Evolutionary conservation across 2,113 vertebrate species (phyloP).

Genomic region (Tichodroma muraria): DNA sequence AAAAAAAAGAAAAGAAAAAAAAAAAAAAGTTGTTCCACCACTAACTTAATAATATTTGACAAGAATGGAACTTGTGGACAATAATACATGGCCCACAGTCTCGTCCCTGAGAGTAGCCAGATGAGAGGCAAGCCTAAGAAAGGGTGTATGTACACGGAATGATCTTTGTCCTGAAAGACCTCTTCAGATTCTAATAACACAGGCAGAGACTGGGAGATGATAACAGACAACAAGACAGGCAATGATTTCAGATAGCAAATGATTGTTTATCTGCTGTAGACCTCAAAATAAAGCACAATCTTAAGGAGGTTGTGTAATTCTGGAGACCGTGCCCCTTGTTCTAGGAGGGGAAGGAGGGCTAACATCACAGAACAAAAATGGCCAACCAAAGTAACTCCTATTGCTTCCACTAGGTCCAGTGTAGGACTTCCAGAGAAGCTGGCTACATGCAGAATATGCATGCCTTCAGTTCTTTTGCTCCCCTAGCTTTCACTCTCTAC

Average conservation of each 20-base stretch:
- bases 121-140: not conserved
- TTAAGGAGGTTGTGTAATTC: not conserved
- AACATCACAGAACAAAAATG: not conserved
- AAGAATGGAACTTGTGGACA: not conserved
- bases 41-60: not conserved
- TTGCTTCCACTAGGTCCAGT: not conserved
- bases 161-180: not conserved
- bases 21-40: not conserved
- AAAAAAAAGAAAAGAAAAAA: not conserved
- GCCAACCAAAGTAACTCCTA: not conserved
- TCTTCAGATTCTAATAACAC: not conserved
- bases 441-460: not conserved
- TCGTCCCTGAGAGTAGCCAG: not conserved
- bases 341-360: not conserved
- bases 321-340: not conserved
- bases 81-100: not conserved
- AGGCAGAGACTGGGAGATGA: not conserved
- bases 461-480: not conserved
- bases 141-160: rapidly evolving
- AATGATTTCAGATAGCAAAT: not conserved
- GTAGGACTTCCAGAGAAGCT: not conserved
- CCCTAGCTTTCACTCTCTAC: not conserved
- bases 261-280: not conserved
- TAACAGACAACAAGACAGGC: not conserved
- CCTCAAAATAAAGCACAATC: not conserved